Base-by-base conservation (phyloP, 1,140 invertebrate genomes). In the Drosophila baimaii region DNA sequence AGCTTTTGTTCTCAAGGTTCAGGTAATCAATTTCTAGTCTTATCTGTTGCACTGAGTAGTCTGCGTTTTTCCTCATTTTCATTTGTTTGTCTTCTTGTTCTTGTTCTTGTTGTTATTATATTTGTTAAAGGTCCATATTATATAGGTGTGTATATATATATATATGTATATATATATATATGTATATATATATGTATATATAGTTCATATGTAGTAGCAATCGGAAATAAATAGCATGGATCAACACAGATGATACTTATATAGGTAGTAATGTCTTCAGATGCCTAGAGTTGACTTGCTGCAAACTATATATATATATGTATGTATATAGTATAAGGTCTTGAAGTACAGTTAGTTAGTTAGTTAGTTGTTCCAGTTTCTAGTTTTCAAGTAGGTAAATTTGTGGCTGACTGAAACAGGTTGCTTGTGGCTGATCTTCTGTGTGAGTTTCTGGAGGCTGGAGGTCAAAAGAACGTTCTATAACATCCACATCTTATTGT, bases 1-100 rank as follows among this genome's bases (percentile, higher is more conserved):
- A 89, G 77, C 84, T 84, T 88, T 76, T 89, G 84, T 88, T 89
- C 80, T 84, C 77, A 88, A 88, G 84, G 84, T 89, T 89, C 84
- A 89, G 84, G 84, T 89, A 89, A 89, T 89, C 73, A 89, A 89
- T 89, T 89, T 89, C 84, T 89, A 89, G 84, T 89, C 84, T 89
- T 89, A 78, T 89, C 81, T 89, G 84, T 89, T 89, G 81, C 84
- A 89, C 84, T 89, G 84, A 89, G 85, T 89, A 89, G 84, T 89
- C 84, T 89, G 84, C 84, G 68, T 63, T 77, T 79, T 58, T 71
- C 39, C 44, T 56, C 35, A 43, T 70, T 55, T 61, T 65, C 52
- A 39, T 37, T 77, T 76, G 58, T 35, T 44, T 44, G 17, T 56
- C 31, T 35, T 33, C 35, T 35, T 49, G 19, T 35, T 39, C 35